These are phyloP conservation scores for Triplophysa bombifrons DNA, from an alignment of 2,797 vertebrate species.

Conservation along the genomic window DNA sequence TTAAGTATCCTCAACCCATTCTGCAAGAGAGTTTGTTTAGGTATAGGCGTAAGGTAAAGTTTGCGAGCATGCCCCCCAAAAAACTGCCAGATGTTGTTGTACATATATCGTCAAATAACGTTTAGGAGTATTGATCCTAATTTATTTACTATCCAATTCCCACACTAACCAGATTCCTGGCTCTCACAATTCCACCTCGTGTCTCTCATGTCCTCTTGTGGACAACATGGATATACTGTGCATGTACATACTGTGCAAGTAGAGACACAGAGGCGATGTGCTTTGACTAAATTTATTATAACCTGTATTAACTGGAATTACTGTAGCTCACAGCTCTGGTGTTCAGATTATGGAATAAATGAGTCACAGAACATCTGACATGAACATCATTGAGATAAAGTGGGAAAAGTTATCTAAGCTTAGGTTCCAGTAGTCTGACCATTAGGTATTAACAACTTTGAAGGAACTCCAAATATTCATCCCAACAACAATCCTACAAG, in stretches of 20 bases:
- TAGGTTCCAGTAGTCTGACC: not conserved
- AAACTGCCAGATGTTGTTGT: not conserved
- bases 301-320: conserved; percentile 1
- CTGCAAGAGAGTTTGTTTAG: not conserved
- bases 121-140: not conserved
- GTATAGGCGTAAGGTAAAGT: not conserved
- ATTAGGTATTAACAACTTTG: not conserved
- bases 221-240: not conserved
- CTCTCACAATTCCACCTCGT: not conserved
- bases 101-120: no score
- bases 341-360: conserved; percentile 2
- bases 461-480: not conserved
- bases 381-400: conserved; percentile 10
- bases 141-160: not conserved
- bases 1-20: not conserved
- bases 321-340: not conserved
- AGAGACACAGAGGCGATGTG: no score
- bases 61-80: not conserved
- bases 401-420: not conserved
- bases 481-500: not conserved
- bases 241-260: not conserved
- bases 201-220: conserved; percentile 28
- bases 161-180: not conserved
- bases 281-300: conserved; percentile 17
- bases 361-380: conserved; percentile 5